Base-by-base conservation (phyloP, 2,888 invertebrate species). In the Aethes cnicana region DNA sequence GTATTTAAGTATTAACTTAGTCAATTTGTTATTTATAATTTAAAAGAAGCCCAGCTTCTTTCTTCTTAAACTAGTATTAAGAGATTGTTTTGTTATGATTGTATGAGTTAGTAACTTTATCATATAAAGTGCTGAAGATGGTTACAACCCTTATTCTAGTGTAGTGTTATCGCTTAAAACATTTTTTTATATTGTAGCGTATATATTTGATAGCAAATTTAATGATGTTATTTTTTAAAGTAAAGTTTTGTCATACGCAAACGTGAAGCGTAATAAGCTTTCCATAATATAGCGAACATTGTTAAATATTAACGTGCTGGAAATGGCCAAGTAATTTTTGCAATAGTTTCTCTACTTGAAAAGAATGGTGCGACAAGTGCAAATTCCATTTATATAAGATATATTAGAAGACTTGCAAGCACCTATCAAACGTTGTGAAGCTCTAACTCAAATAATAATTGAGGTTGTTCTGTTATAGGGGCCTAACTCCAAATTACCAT, bases 181-280 rank as follows among this genome's bases (percentile, higher is more conserved):
- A 63, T 61, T 64, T 74, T n/a, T 74, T 76, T 76, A 64, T 71
- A 70, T 75, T 71, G 61, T 71, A 80, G 67, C 63, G 60, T 69
- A 44, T 57, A 61, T 64, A 66, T 78, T 77, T 79, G 67, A 79
- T 80, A 84, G 80, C 70, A 59, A 79, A 78, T 77, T 77, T 73
- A 76, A 76, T 70, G 67, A 70, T 57, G 66, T 74, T 76, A 68
- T 70, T 74, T 77, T 74, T 72, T 68, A 63, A 70, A 65, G 57
- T 63, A 59, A 61, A 63, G 63, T 77, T 77, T 66, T 56, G 66
- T 72, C 74, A 71, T 64, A 68, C 58, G 62, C 77, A 64, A 67
- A 69, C 66, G 9, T 63, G 69, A 69, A 74, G 72, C 72, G 67
- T 77, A 61, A 63, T 70, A 68, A 68, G 63, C 69, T 69, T 71